phyloP scores from a whole-genome alignment of 2,113 vertebrate species.

The Anarhynchus alexandrinus region DNA sequence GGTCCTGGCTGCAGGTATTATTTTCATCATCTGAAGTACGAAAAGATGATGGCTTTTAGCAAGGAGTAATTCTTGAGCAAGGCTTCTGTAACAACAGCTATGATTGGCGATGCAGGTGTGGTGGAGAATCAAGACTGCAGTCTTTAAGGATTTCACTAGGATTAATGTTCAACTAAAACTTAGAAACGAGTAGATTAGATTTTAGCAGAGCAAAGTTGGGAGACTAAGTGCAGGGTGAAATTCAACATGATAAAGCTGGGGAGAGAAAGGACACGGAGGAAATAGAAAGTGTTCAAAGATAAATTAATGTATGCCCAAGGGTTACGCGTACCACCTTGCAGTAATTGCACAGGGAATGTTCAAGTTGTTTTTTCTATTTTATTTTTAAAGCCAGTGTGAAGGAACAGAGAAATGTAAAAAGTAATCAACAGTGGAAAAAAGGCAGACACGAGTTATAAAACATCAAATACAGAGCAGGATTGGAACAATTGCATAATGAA shows the following conservation, averaged over 20 bases:
- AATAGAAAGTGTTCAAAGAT: conserved; percentile 58
- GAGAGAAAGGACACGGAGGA: conserved; percentile 48
- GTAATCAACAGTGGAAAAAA: conserved; percentile 56
- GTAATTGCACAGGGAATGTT: conserved; percentile 50
- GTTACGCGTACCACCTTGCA: conserved; percentile 11
- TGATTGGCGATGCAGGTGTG: neutral
- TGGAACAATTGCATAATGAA: conserved; percentile 62
- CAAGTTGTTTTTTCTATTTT: conserved; percentile 15
- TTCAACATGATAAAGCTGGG: conserved; percentile 26
- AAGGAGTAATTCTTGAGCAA: neutral
- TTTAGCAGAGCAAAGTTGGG: conserved; percentile 15
- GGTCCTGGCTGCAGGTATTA: neutral
- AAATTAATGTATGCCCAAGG: conserved; percentile 58
- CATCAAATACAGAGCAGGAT: conserved; percentile 36
- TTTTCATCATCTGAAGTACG: neutral
- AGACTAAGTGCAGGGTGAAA: conserved; percentile 39
- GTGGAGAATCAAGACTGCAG: neutral
- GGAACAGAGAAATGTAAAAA: conserved; percentile 40
- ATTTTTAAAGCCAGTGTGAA: conserved; percentile 27
- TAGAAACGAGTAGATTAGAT: neutral
- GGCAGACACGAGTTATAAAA: conserved; percentile 44
- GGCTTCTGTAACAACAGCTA: neutral
- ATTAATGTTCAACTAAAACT: conserved; percentile 50
- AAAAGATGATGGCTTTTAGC: neutral
- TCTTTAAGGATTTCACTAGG: neutral